Percentiles rank a stretch among this genome's conserved stretches.
These are phyloP conservation scores for Balanococcus diminutus DNA, from an alignment of 2,888 invertebrate genomes.

Conservation along the genomic window DNA sequence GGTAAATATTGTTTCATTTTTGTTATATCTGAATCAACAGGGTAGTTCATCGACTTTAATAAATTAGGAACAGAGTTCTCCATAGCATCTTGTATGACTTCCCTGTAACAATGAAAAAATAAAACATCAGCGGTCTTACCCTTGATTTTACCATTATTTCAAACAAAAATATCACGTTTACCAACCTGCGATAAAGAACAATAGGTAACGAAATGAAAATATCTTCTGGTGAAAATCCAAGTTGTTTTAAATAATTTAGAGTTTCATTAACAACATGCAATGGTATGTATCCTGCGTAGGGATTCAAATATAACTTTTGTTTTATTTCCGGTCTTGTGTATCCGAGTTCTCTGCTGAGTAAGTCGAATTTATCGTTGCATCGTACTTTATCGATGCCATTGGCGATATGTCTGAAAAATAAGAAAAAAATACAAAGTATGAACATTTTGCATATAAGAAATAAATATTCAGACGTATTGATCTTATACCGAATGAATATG, in stretches of 20 bases:
- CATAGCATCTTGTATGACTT: neutral
- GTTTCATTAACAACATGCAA: neutral
- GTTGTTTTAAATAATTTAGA: neutral
- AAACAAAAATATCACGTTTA: neutral
- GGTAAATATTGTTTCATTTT: neutral
- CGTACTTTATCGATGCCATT: neutral
- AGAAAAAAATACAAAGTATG: neutral
- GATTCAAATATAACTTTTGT: neutral
- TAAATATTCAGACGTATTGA: neutral
- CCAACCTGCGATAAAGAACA: slow-evolving; percentile 27
- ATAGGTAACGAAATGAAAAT: slow-evolving; percentile 28
- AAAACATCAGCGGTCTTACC: neutral
- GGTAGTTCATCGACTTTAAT: neutral
- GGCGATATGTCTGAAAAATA: slow-evolving; percentile 15
- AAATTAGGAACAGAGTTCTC: neutral
- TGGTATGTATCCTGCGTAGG: neutral
- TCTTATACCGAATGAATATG: neutral
- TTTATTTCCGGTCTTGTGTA: neutral
- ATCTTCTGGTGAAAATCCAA: slow-evolving; percentile 10
- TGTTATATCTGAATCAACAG: neutral
- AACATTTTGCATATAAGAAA: neutral
- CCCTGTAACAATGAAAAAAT: neutral
- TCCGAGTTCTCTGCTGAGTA: neutral
- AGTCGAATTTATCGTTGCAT: neutral
- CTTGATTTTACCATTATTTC: neutral